phyloP scores from a whole-genome alignment of 2,113 vertebrate genomes.

The Spizaetus ornatus region DNA sequence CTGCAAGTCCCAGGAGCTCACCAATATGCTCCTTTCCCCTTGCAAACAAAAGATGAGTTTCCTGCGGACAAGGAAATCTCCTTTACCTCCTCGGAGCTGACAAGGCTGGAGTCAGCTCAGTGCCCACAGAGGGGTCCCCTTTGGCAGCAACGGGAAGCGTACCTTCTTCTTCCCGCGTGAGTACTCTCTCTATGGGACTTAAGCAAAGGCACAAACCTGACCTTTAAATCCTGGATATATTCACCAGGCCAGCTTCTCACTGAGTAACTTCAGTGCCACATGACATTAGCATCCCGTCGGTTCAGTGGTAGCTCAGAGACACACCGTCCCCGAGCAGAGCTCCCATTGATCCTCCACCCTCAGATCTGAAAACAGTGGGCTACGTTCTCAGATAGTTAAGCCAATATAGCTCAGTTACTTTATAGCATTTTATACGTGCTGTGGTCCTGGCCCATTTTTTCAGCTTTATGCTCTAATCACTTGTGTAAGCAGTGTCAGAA shows the following conservation, averaged over 20 bases:
- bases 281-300: background rate
- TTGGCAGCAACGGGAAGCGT: accelerated
- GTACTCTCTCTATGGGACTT: background rate
- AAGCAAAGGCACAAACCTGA: background rate
- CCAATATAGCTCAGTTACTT: background rate
- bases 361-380: background rate
- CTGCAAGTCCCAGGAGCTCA: background rate
- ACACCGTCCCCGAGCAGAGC: background rate
- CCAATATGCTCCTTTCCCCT: background rate
- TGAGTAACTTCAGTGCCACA: background rate
- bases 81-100: background rate
- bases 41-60: background rate
- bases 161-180: accelerated
- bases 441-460: background rate
- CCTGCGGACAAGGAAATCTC: background rate
- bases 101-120: background rate
- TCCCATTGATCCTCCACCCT: background rate
- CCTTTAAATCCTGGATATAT: background rate
- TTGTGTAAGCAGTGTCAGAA: constrained; percentile 20
- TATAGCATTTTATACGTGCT: background rate
- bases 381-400: background rate
- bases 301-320: background rate
- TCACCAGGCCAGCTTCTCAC: background rate
- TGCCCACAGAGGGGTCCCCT: background rate
- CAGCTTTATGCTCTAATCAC: background rate